These are phyloP conservation scores for Psittacula derbiana DNA, from an alignment of 2,797 vertebrate species.

Conservation along the genomic window DNA sequence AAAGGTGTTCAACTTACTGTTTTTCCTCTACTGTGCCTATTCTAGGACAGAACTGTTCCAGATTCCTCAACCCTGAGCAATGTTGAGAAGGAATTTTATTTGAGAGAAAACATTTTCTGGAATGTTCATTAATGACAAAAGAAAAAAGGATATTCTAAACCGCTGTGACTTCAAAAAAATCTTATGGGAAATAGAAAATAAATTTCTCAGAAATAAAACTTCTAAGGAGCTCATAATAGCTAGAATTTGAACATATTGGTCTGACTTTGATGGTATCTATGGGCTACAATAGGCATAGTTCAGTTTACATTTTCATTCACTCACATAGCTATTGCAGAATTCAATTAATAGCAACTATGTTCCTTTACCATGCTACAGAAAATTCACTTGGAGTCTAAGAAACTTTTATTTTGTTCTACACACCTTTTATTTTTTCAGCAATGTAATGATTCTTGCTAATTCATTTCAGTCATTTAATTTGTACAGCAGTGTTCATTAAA, in stretches of 20 bases:
- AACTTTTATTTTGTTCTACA: not conserved
- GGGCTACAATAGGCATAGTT: not conserved
- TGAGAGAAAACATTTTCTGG: not conserved
- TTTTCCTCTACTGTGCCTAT: not conserved
- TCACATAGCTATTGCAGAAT: not conserved
- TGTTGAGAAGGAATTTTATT: not conserved
- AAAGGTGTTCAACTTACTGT: not conserved
- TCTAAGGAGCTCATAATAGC: not conserved
- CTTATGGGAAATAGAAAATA: not conserved
- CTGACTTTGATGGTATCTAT: not conserved
- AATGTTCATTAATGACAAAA: not conserved
- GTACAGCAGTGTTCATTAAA: not conserved
- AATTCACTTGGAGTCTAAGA: not conserved
- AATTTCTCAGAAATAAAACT: not conserved
- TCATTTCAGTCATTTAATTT: slow-evolving; percentile 4
- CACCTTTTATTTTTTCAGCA: not conserved
- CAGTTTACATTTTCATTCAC: not conserved
- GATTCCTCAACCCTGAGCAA: not conserved
- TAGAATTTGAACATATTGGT: not conserved
- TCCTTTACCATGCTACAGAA: not conserved
- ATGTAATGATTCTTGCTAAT: not conserved
- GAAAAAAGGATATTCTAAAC: not conserved
- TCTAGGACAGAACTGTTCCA: not conserved
- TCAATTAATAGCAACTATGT: not conserved
- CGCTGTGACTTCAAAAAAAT: not conserved